Conservation (phyloP, 2,797 vertebrate species). For the Sebastes steindachneri region DNA sequence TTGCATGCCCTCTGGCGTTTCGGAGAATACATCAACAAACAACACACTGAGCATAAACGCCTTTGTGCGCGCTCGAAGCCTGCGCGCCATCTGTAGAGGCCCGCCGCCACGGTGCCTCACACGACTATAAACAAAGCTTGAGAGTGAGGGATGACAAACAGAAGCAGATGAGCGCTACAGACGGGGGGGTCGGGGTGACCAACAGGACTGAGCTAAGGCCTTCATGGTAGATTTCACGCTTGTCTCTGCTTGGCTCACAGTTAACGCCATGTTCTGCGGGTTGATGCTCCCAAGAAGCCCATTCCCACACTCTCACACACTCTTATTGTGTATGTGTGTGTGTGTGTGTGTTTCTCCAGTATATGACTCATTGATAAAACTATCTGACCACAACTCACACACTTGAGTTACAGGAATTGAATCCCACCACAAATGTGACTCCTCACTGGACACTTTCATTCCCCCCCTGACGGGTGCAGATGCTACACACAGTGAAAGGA, state of each 20-base stretch:
- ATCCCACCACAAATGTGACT: conserved; percentile 13
- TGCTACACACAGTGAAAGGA: neutral
- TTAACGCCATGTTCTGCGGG: conserved; percentile 11
- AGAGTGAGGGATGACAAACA: neutral
- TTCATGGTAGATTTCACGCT: conserved; percentile 35
- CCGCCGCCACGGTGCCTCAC: too few relatives aligned
- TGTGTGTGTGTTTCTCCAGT: neutral
- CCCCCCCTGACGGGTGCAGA: neutral
- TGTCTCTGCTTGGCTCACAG: neutral
- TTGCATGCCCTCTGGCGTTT: too few relatives aligned
- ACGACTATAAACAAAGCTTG: too few relatives aligned
- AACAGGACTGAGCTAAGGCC: neutral
- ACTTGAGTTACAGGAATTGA: conserved; percentile 32
- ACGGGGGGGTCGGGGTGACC: neutral
- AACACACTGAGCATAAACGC: too few relatives aligned
- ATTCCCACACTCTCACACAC: conserved; percentile 14
- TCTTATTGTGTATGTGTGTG: neutral
- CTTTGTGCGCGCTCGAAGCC: too few relatives aligned
- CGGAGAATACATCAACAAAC: too few relatives aligned
- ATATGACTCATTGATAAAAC: conserved; percentile 29
- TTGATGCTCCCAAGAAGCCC: neutral
- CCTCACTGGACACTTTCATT: neutral
- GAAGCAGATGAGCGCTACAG: neutral
- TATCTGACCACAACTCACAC: conserved; percentile 19
- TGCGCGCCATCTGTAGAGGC: too few relatives aligned